phyloP scores from a whole-genome alignment of 2,797 vertebrate genomes.

The Crocodylus rhombifer region DNA sequence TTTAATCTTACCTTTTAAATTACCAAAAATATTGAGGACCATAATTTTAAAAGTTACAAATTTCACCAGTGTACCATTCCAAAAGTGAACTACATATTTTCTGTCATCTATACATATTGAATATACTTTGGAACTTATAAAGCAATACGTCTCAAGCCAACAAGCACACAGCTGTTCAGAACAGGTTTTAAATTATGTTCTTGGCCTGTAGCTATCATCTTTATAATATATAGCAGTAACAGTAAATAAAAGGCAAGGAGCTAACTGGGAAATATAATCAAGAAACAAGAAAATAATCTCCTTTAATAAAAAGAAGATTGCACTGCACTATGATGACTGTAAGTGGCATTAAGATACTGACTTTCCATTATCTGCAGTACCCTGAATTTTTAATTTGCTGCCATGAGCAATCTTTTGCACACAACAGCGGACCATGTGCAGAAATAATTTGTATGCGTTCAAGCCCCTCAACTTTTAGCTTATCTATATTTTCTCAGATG shows the following conservation, averaged over 20 bases:
- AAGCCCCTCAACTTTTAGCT: conserved; percentile 7
- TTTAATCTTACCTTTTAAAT: background rate
- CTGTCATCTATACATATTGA: background rate
- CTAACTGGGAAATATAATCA: conserved; percentile 20
- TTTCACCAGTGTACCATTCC: background rate
- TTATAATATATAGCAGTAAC: conserved; percentile 1
- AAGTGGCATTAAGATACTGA: conserved; percentile 5
- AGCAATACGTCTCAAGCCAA: background rate
- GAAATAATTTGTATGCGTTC: background rate
- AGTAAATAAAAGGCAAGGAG: conserved; percentile 48
- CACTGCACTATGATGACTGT: background rate
- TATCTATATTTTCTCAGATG: background rate
- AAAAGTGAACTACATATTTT: background rate
- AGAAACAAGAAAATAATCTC: conserved; percentile 18
- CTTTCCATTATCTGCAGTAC: conserved; percentile 11
- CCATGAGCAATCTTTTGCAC: background rate
- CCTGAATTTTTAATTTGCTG: conserved; percentile 52
- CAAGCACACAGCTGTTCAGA: conserved; percentile 19
- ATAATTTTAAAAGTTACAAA: background rate
- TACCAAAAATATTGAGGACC: background rate
- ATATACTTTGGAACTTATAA: background rate
- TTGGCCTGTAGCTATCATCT: background rate
- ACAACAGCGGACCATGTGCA: background rate
- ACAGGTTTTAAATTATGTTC: conserved; percentile 13
- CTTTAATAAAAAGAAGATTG: conserved; percentile 32